Percentiles rank a stretch among this genome's conserved stretches.
Evolutionary conservation across 2,888 invertebrate species (phyloP).

Genomic region (Cheilosia vulpina): DNA sequence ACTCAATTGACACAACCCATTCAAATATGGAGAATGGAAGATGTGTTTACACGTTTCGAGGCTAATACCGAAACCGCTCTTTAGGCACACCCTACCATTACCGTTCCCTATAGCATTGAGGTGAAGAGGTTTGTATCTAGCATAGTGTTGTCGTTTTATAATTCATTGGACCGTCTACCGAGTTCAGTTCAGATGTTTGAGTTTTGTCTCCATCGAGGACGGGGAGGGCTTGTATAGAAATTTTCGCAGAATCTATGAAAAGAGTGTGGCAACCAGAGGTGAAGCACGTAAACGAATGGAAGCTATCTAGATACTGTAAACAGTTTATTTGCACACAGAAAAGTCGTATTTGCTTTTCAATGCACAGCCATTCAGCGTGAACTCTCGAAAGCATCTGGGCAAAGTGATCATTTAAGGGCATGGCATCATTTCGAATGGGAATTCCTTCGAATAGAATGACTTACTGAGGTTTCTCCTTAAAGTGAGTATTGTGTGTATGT

Average conservation of each 20-base stretch:
- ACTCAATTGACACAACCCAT: slow-evolving; percentile 68
- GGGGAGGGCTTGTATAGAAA: slow-evolving; percentile 39
- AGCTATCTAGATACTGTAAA: slow-evolving; percentile 75
- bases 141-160: slow-evolving; percentile 71
- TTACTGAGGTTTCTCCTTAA: slow-evolving; percentile 29
- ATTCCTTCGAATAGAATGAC: slow-evolving; percentile 46
- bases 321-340: slow-evolving; percentile 71
- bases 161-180: slow-evolving; percentile 70
- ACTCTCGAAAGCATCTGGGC: slow-evolving; percentile 61
- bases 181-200: slow-evolving; percentile 63
- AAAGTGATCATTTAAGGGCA: slow-evolving; percentile 74
- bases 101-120: not conserved
- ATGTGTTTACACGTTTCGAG: slow-evolving; percentile 73
- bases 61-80: slow-evolving; percentile 69
- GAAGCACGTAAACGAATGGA: slow-evolving; percentile 70
- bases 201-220: slow-evolving; percentile 36
- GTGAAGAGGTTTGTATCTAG: slow-evolving; percentile 29
- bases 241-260: slow-evolving; percentile 37
- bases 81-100: not conserved
- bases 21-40: slow-evolving; percentile 64
- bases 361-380: slow-evolving; percentile 48
- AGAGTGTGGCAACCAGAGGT: slow-evolving; percentile 42
- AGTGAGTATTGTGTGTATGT: not conserved
- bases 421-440: slow-evolving; percentile 68
- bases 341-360: slow-evolving; percentile 28